Base-by-base conservation (phyloP, 2,113 vertebrate species). In the Ammospiza caudacuta region DNA sequence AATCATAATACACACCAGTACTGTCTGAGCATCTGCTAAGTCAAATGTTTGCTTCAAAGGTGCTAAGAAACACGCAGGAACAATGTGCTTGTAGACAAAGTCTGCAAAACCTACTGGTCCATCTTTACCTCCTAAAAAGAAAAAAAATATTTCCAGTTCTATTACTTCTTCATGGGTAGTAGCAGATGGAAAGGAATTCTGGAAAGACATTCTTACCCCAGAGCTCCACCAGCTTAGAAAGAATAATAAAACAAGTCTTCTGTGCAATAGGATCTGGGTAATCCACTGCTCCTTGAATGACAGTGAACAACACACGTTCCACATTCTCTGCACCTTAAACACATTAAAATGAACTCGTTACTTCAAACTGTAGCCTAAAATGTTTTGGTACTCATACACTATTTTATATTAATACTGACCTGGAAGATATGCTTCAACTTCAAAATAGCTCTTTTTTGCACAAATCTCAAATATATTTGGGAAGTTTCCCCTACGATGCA, bases 81-180 rank as follows among this genome's bases (percentile, higher is more conserved):
- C 98, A 62, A 99, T 99, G 97, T 99, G 98, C 94, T 99, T 99
- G 97, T 99, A 99, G 97, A 99, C 98, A 96, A 99, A 99, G 97
- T 99, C 99, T 29, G 99, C 98, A 97, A 99, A 99, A 61, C 99
- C 99, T 81, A 98, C 98, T 96, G 99, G 98, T 92, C 99, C 99
- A 77, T 99, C 99, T 98, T 99, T 99, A 46, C 99, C 99, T 51
- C 99, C 99, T 99, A 97, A 49, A 89, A 95, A 94, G 28, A 92
- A 63, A 87, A 95, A n/a, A 69, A 93, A 6, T 15, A 96, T 49
- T 91, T 80, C 61, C 82, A 15, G 54, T 83, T 95, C 76, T 90
- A 74, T 78, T 47, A 81, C 15, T 90, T 33, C 72, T 76, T 76
- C 57, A 25, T 11, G 17, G 49, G 13, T 77, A 44, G 70, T 54